Percentiles rank a stretch among this genome's conserved stretches.
Evolutionary conservation across 1,140 invertebrate species (phyloP).

Genomic region (Aricia agestis): DNA sequence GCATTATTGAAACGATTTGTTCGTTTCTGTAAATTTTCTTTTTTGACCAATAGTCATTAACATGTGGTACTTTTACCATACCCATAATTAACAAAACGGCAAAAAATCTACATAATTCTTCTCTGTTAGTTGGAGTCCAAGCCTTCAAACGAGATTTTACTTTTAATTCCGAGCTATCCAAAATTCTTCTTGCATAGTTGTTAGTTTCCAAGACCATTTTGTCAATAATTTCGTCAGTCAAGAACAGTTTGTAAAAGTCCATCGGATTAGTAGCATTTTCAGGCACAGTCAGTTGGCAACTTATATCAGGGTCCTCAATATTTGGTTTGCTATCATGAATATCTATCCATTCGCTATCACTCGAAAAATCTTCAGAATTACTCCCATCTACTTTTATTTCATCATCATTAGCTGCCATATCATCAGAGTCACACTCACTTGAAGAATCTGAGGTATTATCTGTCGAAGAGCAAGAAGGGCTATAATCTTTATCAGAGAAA

Average conservation of each 20-base stretch:
- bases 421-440: too few species aligned
- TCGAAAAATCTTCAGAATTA: too few species aligned
- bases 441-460: too few species aligned
- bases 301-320: too few species aligned
- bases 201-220: conserved; percentile 18
- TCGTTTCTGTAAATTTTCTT: conserved; percentile 25
- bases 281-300: too few species aligned
- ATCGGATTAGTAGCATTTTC: too few species aligned
- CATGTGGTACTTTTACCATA: conserved; percentile 24
- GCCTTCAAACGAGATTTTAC: conserved; percentile 6
- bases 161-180: conserved; percentile 6
- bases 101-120: conserved; percentile 16
- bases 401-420: too few species aligned
- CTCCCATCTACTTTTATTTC: too few species aligned
- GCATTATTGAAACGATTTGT: conserved; percentile 24
- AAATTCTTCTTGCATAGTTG: conserved; percentile 14
- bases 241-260: conserved; percentile 1
- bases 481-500: too few species aligned
- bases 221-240: conserved; percentile 21
- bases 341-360: too few species aligned
- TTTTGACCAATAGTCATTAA: conserved; percentile 27
- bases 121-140: background rate
- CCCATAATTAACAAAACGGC: conserved; percentile 18
- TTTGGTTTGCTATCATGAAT: too few species aligned
- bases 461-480: too few species aligned